A percentile compares a stretch with the other conserved stretches of the same genome.
These are phyloP conservation scores for Pardalotus punctatus DNA, from an alignment of 2,113 vertebrate species.

Conservation along the genomic window DNA sequence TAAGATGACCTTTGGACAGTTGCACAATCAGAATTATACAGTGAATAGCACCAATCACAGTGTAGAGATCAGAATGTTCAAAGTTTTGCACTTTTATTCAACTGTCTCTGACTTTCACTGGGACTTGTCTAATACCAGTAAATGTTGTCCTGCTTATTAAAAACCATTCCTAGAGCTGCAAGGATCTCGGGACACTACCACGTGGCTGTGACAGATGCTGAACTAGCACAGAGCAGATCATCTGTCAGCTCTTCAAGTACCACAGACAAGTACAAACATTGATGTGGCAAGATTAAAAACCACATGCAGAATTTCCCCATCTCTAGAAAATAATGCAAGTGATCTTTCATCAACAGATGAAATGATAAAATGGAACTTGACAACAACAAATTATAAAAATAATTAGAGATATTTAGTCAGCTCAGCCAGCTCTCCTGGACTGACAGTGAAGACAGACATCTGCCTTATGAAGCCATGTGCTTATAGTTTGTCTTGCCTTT, in stretches of 20 bases:
- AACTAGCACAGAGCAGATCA: not conserved
- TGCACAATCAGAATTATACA: not conserved
- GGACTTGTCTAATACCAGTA: not conserved
- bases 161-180: not conserved
- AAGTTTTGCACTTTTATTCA: not conserved
- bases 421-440: not conserved
- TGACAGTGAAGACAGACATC: not conserved
- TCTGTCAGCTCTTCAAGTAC: not conserved
- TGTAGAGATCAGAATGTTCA: not conserved
- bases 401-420: not conserved
- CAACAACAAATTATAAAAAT: not conserved
- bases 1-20: not conserved
- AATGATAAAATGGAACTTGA: not conserved
- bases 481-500: not conserved
- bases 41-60: not conserved
- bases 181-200: not conserved
- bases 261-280: rapidly evolving
- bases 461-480: not conserved
- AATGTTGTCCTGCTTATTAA: not conserved
- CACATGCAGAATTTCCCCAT: not conserved
- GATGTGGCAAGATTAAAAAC: not conserved
- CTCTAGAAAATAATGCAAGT: not conserved
- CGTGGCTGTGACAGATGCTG: not conserved
- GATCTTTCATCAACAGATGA: not conserved
- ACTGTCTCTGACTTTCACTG: not conserved